These are phyloP conservation scores for Hydrocynus forskahlii DNA, from an alignment of 2,797 vertebrate genomes.

Conservation along the genomic window DNA sequence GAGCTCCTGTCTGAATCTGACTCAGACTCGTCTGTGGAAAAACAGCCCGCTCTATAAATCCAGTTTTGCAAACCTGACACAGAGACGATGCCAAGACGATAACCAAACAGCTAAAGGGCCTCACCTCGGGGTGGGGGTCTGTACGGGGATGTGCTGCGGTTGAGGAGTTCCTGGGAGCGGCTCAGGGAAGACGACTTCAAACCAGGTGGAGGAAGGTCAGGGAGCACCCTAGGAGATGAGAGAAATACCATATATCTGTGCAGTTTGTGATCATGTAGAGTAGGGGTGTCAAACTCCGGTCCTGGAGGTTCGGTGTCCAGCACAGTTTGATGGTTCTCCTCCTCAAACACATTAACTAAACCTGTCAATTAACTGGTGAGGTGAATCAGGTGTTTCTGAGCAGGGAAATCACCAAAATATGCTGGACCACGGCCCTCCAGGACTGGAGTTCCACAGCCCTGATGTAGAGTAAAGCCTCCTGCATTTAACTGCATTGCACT, in stretches of 20 bases:
- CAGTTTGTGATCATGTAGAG: too few relatives aligned
- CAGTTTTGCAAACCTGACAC: not conserved
- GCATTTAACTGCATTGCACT: too few relatives aligned
- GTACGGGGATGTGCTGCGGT: conserved; percentile 72
- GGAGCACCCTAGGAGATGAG: conserved; percentile 70
- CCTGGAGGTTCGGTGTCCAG: too few relatives aligned
- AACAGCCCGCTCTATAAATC: not conserved
- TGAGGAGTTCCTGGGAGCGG: conserved; percentile 66
- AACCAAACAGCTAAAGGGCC: not conserved
- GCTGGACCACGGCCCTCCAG: too few relatives aligned
- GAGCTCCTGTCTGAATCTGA: conserved; percentile 75
- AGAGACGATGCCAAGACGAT: not conserved
- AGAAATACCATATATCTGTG: not conserved
- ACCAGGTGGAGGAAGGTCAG: conserved; percentile 66
- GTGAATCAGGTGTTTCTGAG: too few relatives aligned
- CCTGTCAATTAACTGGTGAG: too few relatives aligned
- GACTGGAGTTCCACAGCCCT: too few relatives aligned
- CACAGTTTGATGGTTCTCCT: too few relatives aligned
- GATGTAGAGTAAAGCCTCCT: too few relatives aligned
- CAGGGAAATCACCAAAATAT: too few relatives aligned
- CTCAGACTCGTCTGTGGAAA: conserved; percentile 68
- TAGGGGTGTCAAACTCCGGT: too few relatives aligned
- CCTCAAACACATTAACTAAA: too few relatives aligned
- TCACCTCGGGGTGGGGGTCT: conserved; percentile 73
- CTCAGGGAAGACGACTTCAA: conserved; percentile 66